Evolutionary conservation across 2,888 invertebrate genomes (phyloP), one percentile per base, ranked within the genome.

Genomic region (Eupithecia inturbata): DNA sequence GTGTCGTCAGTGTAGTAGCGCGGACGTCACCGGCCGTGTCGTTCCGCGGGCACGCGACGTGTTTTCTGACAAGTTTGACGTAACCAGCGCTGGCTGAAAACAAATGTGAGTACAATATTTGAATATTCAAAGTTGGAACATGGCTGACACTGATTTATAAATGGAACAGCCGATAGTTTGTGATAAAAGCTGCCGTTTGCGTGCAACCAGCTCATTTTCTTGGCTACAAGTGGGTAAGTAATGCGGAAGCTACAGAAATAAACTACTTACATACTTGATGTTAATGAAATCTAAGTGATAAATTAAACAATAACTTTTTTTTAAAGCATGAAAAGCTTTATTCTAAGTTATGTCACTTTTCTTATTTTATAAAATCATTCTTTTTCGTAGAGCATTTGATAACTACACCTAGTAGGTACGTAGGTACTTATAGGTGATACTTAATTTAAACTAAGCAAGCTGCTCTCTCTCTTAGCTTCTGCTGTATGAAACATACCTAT

Each of bases 81-180:
- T 90, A 85, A 86, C 82, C 79, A 82, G 85, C 82, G 83, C 86
- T 81, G 82, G 77, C 82, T 82, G 82, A 87, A 86, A 87, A 88
- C 87, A 87, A 86, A 84, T 81, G 93, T 93, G 85, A 93, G 93
- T 93, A 91, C 84, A 78, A 75, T 81, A 89, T 91, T 91, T 88
- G 85, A 88, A 88, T 90, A 88, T 87, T 83, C 79, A 79, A 85
- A 82, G 81, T 82, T 75, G 73, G 79, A 80, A 86, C 78, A 75
- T 75, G 70, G 74, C 74, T 78, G 71, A 71, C 77, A 75, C 78
- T 77, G 77, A 78, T 79, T 70, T 72, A 78, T 81, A 83, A 81
- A 80, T 72, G 81, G 78, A 76, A 75, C 71, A 49, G 68, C 72
- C 63, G 78, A 67, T 73, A 74, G 74, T 77, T 78, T 79, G 71